Conservation (phyloP, 2,888 invertebrate genomes). For the Diaphora mendica region DNA sequence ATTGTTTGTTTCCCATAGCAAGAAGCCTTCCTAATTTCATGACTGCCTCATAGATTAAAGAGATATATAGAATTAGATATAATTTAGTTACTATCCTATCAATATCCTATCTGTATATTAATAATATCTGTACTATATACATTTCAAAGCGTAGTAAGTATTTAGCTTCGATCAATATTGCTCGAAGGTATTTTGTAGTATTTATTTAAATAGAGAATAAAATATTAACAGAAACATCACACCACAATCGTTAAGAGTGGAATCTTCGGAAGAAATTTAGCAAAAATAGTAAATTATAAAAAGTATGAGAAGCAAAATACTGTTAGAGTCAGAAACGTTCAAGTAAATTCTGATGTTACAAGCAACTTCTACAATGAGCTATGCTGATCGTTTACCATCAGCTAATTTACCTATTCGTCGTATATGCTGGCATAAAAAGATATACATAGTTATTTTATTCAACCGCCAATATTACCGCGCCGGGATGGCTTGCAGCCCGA, state of each 20-base stretch:
- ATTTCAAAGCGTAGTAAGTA: too few relatives aligned
- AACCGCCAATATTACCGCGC: conserved; percentile 19
- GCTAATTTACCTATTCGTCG: not conserved
- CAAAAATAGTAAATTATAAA: not conserved
- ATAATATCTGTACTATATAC: too few relatives aligned
- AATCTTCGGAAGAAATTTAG: too few relatives aligned
- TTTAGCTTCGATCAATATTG: too few relatives aligned
- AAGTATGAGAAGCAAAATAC: not conserved
- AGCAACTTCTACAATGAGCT: not conserved
- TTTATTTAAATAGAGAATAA: too few relatives aligned
- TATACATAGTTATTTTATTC: not conserved
- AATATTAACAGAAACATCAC: not conserved
- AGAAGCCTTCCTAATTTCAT: not conserved
- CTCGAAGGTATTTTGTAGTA: too few relatives aligned
- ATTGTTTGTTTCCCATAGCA: not conserved
- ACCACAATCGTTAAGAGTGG: not conserved
- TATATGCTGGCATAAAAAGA: not conserved
- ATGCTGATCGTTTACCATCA: not conserved
- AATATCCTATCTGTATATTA: too few relatives aligned
- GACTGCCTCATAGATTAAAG: not conserved
- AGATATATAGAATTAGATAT: not conserved
- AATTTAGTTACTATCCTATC: not conserved
- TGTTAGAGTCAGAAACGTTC: not conserved
- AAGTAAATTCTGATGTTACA: not conserved
- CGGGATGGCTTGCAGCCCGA: conserved; percentile 15